Evolutionary conservation across 1,140 invertebrate genomes (phyloP).

Genomic region (Bradysia coprophila): DNA sequence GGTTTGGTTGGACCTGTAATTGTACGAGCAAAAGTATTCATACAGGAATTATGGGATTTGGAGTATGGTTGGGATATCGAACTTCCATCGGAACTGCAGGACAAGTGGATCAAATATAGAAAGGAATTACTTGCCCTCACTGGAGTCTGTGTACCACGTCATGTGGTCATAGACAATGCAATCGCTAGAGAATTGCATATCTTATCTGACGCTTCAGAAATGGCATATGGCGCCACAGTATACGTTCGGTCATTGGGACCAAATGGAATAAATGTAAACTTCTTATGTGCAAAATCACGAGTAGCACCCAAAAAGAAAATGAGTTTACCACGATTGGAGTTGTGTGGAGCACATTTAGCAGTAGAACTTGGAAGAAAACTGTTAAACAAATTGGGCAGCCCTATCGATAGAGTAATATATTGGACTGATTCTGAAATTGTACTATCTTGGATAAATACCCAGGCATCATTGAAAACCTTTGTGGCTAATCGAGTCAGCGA

Average conservation of each 20-base stretch:
- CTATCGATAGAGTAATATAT: background rate
- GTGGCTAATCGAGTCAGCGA: constrained; percentile 17
- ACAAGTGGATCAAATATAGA: background rate
- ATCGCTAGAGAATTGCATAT: constrained; percentile 9
- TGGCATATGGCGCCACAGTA: constrained; percentile 11
- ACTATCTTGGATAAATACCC: constrained; percentile 14
- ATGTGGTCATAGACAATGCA: background rate
- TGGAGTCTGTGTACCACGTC: background rate
- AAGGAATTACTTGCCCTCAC: background rate
- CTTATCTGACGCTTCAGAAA: constrained; percentile 16
- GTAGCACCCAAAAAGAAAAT: constrained; percentile 9
- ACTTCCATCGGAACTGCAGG: background rate
- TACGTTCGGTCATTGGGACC: constrained; percentile 6
- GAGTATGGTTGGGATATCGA: constrained; percentile 11
- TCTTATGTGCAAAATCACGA: background rate
- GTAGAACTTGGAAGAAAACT: no score
- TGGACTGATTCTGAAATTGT: constrained; percentile 16
- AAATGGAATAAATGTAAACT: background rate
- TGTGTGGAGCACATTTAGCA: constrained; percentile 18
- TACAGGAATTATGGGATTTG: constrained; percentile 11
- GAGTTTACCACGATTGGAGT: constrained; percentile 16
- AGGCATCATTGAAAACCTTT: constrained; percentile 15
- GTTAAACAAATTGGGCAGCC: constrained; percentile 9
- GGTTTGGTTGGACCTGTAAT: constrained; percentile 15
- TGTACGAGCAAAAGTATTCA: constrained; percentile 8